Evolutionary conservation across 2,797 vertebrate species (phyloP).

Genomic region (Sphenopsis melanotis): DNA sequence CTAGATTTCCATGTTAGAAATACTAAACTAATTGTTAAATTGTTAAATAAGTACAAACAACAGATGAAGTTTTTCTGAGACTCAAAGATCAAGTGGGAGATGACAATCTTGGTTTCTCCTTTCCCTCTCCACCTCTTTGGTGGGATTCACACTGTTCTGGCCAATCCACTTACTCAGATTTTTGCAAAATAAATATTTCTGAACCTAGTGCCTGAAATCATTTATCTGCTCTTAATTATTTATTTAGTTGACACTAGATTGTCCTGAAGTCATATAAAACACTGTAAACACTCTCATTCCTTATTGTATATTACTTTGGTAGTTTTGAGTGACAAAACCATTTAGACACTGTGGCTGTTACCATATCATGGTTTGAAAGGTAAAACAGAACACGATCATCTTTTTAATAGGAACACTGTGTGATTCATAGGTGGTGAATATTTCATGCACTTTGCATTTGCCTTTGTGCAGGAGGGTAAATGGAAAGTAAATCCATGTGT

Average conservation of each 20-base stretch:
- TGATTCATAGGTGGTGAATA: slow-evolving; percentile 78
- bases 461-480: slow-evolving; percentile 84
- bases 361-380: slow-evolving; percentile 21
- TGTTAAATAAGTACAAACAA: not conserved
- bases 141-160: not conserved
- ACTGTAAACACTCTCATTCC: not conserved
- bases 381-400: slow-evolving; percentile 56
- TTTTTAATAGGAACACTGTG: slow-evolving; percentile 64
- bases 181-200: not conserved
- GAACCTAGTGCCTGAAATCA: not conserved
- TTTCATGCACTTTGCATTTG: slow-evolving; percentile 88
- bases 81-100: not conserved
- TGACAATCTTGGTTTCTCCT: not conserved
- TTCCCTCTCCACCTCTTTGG: accelerated
- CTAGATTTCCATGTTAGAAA: not conserved
- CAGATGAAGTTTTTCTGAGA: not conserved
- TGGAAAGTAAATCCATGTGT: slow-evolving; percentile 91
- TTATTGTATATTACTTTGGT: not conserved
- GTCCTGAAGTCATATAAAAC: slow-evolving; percentile 9
- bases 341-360: slow-evolving; percentile 36
- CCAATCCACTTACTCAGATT: not conserved
- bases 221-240: not conserved
- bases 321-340: slow-evolving; percentile 51
- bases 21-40: not conserved
- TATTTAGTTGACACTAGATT: not conserved